These are phyloP conservation scores for Lissonota sp. DNA, from an alignment of 2,888 invertebrate species.

Conservation along the genomic window DNA sequence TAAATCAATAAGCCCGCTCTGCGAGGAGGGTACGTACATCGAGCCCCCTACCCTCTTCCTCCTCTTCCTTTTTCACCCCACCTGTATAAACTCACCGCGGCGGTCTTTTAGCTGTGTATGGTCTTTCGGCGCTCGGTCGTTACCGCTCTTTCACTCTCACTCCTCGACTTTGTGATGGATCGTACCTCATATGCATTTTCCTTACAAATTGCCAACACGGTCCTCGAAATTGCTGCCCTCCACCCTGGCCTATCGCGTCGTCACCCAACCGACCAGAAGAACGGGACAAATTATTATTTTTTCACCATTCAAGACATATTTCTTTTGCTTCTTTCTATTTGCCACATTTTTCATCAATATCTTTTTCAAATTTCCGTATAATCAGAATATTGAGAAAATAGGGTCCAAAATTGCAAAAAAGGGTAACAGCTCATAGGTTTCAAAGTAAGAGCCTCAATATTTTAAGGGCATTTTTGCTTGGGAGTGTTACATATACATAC, in stretches of 20 bases:
- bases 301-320: neutral
- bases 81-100: conserved; percentile 38
- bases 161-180: conserved; percentile 70
- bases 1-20: conserved; percentile 74
- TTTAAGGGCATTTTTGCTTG: neutral
- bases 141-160: conserved; percentile 61
- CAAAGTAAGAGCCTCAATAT: no score
- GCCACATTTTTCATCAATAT: neutral
- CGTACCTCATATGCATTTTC: conserved; percentile 74
- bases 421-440: no score
- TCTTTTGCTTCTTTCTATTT: neutral
- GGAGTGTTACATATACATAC: conserved; percentile 26
- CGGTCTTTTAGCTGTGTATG: conserved; percentile 59
- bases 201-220: conserved; percentile 72
- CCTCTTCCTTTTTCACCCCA: conserved; percentile 22
- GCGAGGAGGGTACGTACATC: conserved; percentile 61
- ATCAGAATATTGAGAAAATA: no score
- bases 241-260: conserved; percentile 45
- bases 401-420: no score
- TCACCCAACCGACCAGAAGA: conserved; percentile 26
- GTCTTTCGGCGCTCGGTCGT: conserved; percentile 69
- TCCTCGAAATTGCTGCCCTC: conserved; percentile 62
- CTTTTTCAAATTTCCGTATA: no score
- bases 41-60: conserved; percentile 33
- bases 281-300: conserved; percentile 19